Percentiles rank a stretch among this genome's conserved stretches.
Conservation (phyloP, 2,888 invertebrate species). For the Melanotus villosus region DNA sequence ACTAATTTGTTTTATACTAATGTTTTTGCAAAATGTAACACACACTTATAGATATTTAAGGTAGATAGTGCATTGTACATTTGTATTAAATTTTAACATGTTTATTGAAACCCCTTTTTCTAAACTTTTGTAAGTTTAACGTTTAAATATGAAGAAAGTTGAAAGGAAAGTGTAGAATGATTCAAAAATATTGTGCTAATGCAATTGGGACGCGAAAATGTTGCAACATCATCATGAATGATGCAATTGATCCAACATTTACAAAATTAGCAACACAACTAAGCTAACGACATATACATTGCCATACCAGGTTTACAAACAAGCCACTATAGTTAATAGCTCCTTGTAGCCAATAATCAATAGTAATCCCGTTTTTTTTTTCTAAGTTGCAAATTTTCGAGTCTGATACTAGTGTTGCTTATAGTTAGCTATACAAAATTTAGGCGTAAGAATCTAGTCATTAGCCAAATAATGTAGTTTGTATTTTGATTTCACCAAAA, state of each 20-base stretch:
- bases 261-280: slow-evolving; percentile 24
- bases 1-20: slow-evolving; percentile 9
- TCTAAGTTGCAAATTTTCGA: slow-evolving; percentile 28
- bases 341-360: neutral
- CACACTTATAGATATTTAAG: neutral
- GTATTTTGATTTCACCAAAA: slow-evolving; percentile 38
- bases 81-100: slow-evolving; percentile 14
- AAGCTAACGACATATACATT: slow-evolving; percentile 37
- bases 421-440: slow-evolving; percentile 26
- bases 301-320: slow-evolving; percentile 24
- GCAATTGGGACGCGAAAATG: slow-evolving; percentile 16
- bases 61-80: slow-evolving; percentile 3
- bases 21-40: neutral
- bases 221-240: slow-evolving; percentile 24
- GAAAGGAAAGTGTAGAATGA: neutral
- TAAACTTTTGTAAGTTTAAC: neutral
- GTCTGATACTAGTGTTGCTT: slow-evolving; percentile 12
- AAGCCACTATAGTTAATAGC: neutral
- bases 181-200: neutral
- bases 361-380: neutral
- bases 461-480: slow-evolving; percentile 63
- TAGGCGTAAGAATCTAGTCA: slow-evolving; percentile 64
- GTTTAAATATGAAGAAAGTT: neutral
- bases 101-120: neutral
- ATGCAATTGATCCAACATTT: neutral